Conservation (phyloP, 2,797 vertebrate genomes). For the Gephyroberyx darwinii region DNA sequence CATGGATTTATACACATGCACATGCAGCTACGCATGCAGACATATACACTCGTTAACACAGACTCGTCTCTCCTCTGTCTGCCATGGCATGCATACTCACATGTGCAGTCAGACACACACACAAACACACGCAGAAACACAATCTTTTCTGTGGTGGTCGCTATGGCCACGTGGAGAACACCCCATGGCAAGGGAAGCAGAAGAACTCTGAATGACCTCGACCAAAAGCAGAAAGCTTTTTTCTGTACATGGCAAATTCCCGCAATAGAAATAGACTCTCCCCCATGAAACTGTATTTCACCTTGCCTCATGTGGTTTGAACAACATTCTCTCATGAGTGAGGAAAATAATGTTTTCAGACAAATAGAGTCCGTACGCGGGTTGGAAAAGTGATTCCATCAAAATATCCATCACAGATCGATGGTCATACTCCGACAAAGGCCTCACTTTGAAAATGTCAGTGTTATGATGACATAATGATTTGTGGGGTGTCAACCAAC, state of each 20-base stretch:
- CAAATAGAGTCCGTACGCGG: slow-evolving; percentile 23
- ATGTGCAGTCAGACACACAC: slow-evolving; percentile 9
- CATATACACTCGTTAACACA: too few species aligned
- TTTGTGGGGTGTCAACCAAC: slow-evolving; percentile 58
- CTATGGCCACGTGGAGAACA: slow-evolving; percentile 12
- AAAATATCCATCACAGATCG: slow-evolving; percentile 34
- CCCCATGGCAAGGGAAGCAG: slow-evolving; percentile 16
- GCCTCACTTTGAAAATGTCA: slow-evolving; percentile 54
- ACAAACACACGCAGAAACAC: not conserved
- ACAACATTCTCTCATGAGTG: slow-evolving; percentile 6
- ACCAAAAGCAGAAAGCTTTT: slow-evolving; percentile 11
- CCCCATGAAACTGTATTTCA: not conserved
- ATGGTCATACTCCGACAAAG: slow-evolving; percentile 43
- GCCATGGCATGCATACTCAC: not conserved
- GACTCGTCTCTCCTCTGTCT: too few species aligned
- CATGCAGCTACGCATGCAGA: slow-evolving; percentile 14
- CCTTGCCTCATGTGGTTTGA: not conserved
- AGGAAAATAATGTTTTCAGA: slow-evolving; percentile 21
- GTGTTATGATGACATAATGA: slow-evolving; percentile 61
- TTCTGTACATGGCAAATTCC: not conserved
- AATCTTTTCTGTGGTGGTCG: not conserved
- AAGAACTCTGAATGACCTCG: slow-evolving; percentile 29
- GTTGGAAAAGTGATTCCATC: slow-evolving; percentile 27
- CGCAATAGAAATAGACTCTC: not conserved
- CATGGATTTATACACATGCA: slow-evolving; percentile 17